Conservation (phyloP, 2,888 invertebrate species). For the Cecidostiba fungosa region DNA sequence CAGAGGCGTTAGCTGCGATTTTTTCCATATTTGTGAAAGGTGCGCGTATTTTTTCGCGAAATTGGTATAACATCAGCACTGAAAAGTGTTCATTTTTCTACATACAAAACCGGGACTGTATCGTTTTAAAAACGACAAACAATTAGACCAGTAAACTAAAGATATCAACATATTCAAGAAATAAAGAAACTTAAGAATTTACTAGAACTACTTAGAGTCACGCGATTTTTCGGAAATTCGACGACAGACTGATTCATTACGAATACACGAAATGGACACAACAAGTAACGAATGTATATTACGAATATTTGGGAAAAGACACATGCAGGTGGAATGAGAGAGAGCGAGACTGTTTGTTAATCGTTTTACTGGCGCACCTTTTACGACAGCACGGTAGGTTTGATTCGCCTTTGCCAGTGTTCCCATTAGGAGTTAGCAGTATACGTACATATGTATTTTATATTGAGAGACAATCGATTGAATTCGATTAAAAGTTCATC, state of each 20-base stretch:
- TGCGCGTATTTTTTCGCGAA: slow-evolving; percentile 29
- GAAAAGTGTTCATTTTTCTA: slow-evolving; percentile 46
- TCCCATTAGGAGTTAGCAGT: slow-evolving; percentile 34
- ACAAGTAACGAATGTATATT: slow-evolving; percentile 49
- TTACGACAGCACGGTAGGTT: slow-evolving; percentile 68
- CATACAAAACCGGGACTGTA: not conserved
- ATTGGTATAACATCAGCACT: slow-evolving; percentile 32
- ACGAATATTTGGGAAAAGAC: slow-evolving; percentile 13
- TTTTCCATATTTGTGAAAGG: slow-evolving; percentile 34
- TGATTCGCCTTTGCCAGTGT: slow-evolving; percentile 62
- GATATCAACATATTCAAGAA: not conserved
- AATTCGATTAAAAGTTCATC: slow-evolving; percentile 6
- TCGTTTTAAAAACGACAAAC: slow-evolving; percentile 6
- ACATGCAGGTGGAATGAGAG: slow-evolving; percentile 46
- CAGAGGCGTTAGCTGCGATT: not conserved
- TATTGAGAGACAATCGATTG: slow-evolving; percentile 8
- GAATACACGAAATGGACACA: slow-evolving; percentile 57
- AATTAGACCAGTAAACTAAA: slow-evolving; percentile 1
- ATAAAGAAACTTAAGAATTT: slow-evolving; percentile 2
- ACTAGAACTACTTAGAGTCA: not conserved
- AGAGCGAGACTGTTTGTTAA: slow-evolving; percentile 52
- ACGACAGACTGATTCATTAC: slow-evolving; percentile 45
- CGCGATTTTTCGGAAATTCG: slow-evolving; percentile 20
- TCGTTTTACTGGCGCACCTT: slow-evolving; percentile 67
- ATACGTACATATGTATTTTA: slow-evolving; percentile 26